These are phyloP conservation scores for Eueremaeus valkanovi DNA, from an alignment of 2,888 invertebrate species.

Conservation along the genomic window DNA sequence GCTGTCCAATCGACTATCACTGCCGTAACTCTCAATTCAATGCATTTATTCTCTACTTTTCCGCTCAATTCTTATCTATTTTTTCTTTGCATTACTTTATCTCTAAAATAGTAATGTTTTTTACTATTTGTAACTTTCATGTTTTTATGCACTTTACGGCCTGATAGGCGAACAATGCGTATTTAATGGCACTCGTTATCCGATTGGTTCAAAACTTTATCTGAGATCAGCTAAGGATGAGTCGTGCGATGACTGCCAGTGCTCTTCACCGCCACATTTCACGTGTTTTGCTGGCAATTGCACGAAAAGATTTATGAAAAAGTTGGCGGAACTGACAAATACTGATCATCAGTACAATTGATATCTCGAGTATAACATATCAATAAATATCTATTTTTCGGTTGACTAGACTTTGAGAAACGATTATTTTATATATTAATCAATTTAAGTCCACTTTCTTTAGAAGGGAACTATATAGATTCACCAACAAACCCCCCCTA, in stretches of 20 bases:
- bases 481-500: too few relatives aligned
- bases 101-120: not conserved
- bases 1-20: constrained; percentile 22
- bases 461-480: too few relatives aligned
- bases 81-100: not conserved
- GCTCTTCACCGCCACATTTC: constrained; percentile 45
- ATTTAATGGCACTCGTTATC: constrained; percentile 16
- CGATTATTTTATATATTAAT: too few relatives aligned
- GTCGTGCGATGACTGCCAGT: constrained; percentile 45
- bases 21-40: constrained; percentile 17
- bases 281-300: constrained; percentile 42
- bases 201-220: not conserved
- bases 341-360: too few relatives aligned
- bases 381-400: too few relatives aligned
- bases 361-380: too few relatives aligned
- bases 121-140: not conserved
- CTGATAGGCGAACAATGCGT: constrained; percentile 16
- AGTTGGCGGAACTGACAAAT: too few relatives aligned
- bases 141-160: not conserved
- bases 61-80: not conserved
- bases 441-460: too few relatives aligned
- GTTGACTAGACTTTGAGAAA: too few relatives aligned
- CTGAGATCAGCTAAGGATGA: not conserved
- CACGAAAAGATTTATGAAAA: too few relatives aligned
- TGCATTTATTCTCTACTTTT: not conserved